Conservation (phyloP, 2,888 invertebrate genomes). For the Eutolmus rufibarbis region DNA sequence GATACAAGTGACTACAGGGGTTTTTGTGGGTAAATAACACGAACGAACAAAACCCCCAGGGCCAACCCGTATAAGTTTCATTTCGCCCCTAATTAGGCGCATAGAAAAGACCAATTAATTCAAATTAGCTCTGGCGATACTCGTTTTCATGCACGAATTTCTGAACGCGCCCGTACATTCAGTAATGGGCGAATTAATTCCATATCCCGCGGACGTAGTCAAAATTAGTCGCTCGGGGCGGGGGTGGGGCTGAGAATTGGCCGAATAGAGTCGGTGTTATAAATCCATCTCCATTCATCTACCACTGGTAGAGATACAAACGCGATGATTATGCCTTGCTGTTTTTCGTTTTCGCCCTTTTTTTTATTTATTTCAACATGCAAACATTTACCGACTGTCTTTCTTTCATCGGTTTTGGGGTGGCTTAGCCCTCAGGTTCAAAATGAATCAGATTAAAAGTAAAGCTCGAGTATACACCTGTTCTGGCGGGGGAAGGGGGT, state of each 20-base stretch:
- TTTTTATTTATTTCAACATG: not conserved
- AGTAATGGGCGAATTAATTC: not conserved
- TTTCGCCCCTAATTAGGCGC: not conserved
- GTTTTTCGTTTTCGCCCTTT: not conserved
- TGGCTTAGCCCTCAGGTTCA: not conserved
- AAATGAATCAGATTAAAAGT: not conserved
- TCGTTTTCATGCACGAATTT: not conserved
- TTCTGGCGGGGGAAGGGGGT: not conserved
- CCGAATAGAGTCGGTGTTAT: not conserved
- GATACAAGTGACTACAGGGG: not conserved
- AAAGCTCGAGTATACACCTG: not conserved
- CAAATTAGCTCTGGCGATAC: not conserved
- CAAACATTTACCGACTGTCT: not conserved
- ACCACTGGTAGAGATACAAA: not conserved
- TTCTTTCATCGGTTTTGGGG: not conserved
- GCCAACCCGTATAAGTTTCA: not conserved
- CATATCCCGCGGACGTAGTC: not conserved
- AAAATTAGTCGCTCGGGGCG: not conserved
- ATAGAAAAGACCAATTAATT: slow-evolving; percentile 12
- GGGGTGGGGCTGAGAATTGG: not conserved
- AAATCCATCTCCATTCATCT: not conserved
- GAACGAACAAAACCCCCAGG: not conserved
- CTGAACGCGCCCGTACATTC: not conserved
- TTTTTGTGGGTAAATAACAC: not conserved
- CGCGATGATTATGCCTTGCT: not conserved